A percentile compares a stretch with the other conserved stretches of the same genome.
These are phyloP conservation scores for Monarcha castaneiventris DNA, from an alignment of 2,113 vertebrate species.

Conservation along the genomic window DNA sequence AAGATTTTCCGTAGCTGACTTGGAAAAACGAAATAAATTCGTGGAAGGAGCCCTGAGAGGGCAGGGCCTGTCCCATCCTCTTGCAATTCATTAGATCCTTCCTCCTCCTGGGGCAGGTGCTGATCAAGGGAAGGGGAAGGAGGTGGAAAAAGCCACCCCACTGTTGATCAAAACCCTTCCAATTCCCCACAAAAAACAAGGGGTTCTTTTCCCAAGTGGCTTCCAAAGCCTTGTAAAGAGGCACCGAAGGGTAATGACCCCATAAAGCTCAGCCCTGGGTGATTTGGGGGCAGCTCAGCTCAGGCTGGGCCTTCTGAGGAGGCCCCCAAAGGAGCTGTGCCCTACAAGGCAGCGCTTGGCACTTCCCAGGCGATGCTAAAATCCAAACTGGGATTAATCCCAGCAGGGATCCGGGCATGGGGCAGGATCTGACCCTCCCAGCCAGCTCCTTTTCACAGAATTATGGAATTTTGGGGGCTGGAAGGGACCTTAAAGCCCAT, in stretches of 20 bases:
- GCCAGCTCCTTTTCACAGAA: not conserved
- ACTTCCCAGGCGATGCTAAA: not conserved
- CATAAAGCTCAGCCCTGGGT: not conserved
- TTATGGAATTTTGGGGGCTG: not conserved
- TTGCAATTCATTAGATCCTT: slow-evolving; percentile 12
- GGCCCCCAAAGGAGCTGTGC: not conserved
- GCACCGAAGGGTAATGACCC: not conserved
- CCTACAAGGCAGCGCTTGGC: not conserved
- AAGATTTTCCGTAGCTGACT: slow-evolving; percentile 22
- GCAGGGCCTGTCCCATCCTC: not conserved
- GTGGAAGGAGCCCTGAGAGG: not conserved
- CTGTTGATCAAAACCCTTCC: not conserved
- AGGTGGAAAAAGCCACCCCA: not conserved
- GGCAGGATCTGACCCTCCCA: not conserved
- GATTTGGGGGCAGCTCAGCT: not conserved
- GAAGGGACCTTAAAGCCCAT: not conserved
- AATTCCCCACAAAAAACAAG: not conserved
- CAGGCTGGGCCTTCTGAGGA: accelerated
- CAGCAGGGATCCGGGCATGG: not conserved
- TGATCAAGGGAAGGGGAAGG: not conserved
- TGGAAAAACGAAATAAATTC: not conserved
- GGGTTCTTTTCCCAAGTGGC: not conserved
- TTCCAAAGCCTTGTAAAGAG: not conserved
- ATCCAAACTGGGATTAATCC: not conserved
- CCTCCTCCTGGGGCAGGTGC: not conserved